Evolutionary conservation across 2,888 invertebrate species (phyloP).

Genomic region (Pelosia muscerda): DNA sequence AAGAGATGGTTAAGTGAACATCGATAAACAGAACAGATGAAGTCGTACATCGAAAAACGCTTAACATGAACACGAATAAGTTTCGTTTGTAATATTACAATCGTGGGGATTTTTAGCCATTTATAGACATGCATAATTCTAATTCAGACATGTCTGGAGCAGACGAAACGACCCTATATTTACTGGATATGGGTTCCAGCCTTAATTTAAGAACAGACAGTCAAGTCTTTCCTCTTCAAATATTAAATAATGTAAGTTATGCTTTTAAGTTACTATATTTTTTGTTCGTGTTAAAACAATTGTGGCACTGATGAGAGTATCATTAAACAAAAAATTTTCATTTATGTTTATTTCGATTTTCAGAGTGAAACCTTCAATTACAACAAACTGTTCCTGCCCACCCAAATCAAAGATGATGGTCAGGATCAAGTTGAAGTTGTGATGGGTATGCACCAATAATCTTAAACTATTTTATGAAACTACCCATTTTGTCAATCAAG

Average conservation of each 20-base stretch:
- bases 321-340: neutral
- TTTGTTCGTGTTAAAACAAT: neutral
- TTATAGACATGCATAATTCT: conserved; percentile 10
- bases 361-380: conserved; percentile 30
- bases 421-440: conserved; percentile 37
- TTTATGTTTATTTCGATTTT: neutral
- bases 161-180: conserved; percentile 42
- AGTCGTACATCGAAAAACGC: no score
- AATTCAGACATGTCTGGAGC: conserved; percentile 13
- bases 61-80: neutral
- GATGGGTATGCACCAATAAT: conserved; percentile 37
- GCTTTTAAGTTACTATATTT: neutral
- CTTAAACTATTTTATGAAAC: no score
- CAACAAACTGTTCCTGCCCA: conserved; percentile 35
- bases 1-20: no score
- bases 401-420: conserved; percentile 32
- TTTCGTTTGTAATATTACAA: neutral
- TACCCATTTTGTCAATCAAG: no score
- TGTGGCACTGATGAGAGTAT: neutral
- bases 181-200: conserved; percentile 47
- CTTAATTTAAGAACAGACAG: conserved; percentile 49
- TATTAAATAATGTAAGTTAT: conserved; percentile 58
- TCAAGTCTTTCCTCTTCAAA: conserved; percentile 67
- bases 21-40: neutral
- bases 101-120: conserved; percentile 31